Percentiles rank a stretch among this genome's conserved stretches.
Conservation (phyloP, 2,888 invertebrate species). For the Polydrusus pterygomalis region DNA sequence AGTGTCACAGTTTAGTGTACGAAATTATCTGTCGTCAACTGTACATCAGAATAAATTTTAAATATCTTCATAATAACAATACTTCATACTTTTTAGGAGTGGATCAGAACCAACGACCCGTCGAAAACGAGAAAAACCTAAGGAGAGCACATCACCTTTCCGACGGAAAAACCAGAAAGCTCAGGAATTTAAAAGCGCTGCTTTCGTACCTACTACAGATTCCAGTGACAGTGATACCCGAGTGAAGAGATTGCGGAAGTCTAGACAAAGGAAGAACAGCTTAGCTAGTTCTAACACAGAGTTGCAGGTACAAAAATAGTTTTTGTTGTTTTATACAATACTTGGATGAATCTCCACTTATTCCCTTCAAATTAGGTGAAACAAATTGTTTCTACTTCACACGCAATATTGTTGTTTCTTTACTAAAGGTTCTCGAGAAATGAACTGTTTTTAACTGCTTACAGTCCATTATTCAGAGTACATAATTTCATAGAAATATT, state of each 20-base stretch:
- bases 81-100: conserved; percentile 62
- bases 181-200: conserved; percentile 59
- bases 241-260: conserved; percentile 16
- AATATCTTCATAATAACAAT: too few species aligned
- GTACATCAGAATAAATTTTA: too few species aligned
- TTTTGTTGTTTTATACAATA: background rate
- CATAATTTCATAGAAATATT: too few species aligned
- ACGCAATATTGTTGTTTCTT: too few species aligned
- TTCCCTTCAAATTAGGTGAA: too few species aligned
- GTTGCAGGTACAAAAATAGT: conserved; percentile 3
- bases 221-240: conserved; percentile 58
- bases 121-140: conserved; percentile 60
- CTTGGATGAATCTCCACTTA: too few species aligned
- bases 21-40: too few species aligned
- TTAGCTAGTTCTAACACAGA: conserved; percentile 53
- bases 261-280: conserved; percentile 42
- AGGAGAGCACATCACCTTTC: conserved; percentile 65
- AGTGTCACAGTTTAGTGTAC: too few species aligned
- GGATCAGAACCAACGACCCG: conserved; percentile 65
- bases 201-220: conserved; percentile 55
- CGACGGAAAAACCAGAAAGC: conserved; percentile 65
- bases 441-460: too few species aligned
- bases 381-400: too few species aligned
- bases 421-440: too few species aligned
- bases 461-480: too few species aligned